Base-by-base conservation (phyloP, 2,888 invertebrate species). In the Drosophila quasianomalipes region DNA sequence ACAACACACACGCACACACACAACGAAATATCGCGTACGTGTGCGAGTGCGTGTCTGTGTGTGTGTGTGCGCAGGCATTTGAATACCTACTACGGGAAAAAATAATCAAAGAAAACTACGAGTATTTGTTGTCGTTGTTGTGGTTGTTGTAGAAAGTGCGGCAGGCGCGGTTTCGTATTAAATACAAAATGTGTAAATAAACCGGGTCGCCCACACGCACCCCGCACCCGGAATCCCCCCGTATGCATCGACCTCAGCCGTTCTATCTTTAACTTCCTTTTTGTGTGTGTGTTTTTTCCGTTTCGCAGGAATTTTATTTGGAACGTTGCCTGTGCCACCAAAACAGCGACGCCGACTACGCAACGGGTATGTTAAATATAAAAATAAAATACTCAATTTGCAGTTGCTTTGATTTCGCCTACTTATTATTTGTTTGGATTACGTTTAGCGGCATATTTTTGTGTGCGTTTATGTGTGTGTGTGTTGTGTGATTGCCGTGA, bases 111-210 rank as follows among this genome's bases (percentile, higher is more conserved):
- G 59, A 70, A 60, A 74, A 72, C 69, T 66, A 81, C 60, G 67
- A 63, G 63, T 57, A 54, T 53, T 68, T 35, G 51, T 37, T 52
- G 52, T 30, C 19, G 37, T 37, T 63, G 60, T 67, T 66, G 77
- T 74, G 55, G 77, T 79, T 63, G 76, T 68, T 61, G 77, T 83
- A 71, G 81, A 89, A 90, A 85, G 86, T 89, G 81, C 79, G 80
- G 62, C 70, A 79, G 88, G 78, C 74, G 82, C 80, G 74, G 78
- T 79, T 64, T 55, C 69, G 60, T 66, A 76, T 72, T 55, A 72
- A 76, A 74, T 82, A 76, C 70, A 74, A 47, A 47, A 65, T 76
- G 82, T 78, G 88, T 89, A 86, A 86, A 86, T 89, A 89, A 86
- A 89, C 85, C 85, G 85, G 89, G 88, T 83, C 88, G 84, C 76